phyloP scores from a whole-genome alignment of 2,888 invertebrate species.

The Ormyrus nitidulus region DNA sequence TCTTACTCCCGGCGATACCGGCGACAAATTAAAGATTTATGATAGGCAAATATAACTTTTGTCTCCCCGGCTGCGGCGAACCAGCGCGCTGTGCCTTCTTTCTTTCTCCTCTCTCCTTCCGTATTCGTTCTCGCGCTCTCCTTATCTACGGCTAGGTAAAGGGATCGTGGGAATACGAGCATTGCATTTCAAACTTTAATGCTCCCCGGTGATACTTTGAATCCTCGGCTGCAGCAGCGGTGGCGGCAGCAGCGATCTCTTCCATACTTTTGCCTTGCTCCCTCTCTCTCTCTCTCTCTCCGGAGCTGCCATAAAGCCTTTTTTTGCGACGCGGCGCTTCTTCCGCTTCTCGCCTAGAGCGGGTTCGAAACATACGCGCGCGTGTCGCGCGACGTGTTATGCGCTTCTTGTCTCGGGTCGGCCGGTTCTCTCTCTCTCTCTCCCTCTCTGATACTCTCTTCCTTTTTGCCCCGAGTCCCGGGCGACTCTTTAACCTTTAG shows the following conservation, averaged over 20 bases:
- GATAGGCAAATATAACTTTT: slow-evolving; percentile 61
- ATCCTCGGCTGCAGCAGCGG: slow-evolving; percentile 40
- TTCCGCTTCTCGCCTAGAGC: background rate
- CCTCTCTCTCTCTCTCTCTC: background rate
- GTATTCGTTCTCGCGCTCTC: background rate
- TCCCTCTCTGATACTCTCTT: background rate
- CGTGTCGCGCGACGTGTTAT: background rate
- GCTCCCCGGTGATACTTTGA: slow-evolving; percentile 56
- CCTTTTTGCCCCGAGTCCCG: slow-evolving; percentile 29
- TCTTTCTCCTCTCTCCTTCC: background rate
- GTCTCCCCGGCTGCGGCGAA: slow-evolving; percentile 44
- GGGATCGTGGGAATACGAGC: slow-evolving; percentile 51
- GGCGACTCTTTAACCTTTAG: slow-evolving; percentile 50
- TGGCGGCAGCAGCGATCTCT: slow-evolving; percentile 2
- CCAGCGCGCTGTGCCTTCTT: background rate
- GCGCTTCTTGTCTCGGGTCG: too few relatives aligned
- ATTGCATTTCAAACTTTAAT: slow-evolving; percentile 58
- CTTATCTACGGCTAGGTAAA: background rate
- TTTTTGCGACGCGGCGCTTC: slow-evolving; percentile 22
- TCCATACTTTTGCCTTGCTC: background rate
- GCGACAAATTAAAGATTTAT: slow-evolving; percentile 63
- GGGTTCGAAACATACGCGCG: background rate
- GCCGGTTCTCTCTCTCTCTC: background rate
- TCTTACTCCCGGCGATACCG: slow-evolving; percentile 58
- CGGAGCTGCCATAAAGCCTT: slow-evolving; percentile 45